phyloP scores from a whole-genome alignment of 2,888 invertebrate genomes.

The Caenorhabditis japonica region DNA sequence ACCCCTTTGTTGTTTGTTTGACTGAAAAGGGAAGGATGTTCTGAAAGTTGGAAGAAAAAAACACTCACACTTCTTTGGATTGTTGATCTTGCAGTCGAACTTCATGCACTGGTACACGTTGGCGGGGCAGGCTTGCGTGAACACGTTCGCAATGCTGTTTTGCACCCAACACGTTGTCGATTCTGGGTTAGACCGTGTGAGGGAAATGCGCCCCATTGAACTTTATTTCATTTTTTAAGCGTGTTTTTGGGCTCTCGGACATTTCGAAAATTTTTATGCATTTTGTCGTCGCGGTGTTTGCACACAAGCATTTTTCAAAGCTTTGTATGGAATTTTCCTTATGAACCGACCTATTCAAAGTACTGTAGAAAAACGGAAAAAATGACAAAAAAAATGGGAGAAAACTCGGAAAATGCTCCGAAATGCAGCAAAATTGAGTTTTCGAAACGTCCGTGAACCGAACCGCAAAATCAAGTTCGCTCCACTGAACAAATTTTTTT shows the following conservation, averaged over 20 bases:
- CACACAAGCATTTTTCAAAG: background rate
- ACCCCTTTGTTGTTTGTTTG: constrained; percentile 45
- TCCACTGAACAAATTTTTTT: too few relatives aligned
- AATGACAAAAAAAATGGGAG: too few relatives aligned
- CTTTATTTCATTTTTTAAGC: too few relatives aligned
- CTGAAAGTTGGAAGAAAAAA: too few relatives aligned
- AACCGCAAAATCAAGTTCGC: too few relatives aligned
- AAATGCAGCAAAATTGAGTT: too few relatives aligned
- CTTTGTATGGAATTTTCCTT: background rate
- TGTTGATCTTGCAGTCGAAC: constrained; percentile 40
- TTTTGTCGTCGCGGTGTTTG: too few relatives aligned
- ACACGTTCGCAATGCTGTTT: constrained; percentile 43
- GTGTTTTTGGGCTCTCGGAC: too few relatives aligned
- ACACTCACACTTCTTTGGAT: constrained; percentile 42
- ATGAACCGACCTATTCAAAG: background rate
- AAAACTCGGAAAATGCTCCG: too few relatives aligned
- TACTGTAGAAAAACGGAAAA: too few relatives aligned
- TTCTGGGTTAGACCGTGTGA: constrained; percentile 28
- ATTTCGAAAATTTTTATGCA: too few relatives aligned
- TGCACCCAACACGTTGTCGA: constrained; percentile 43
- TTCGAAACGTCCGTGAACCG: too few relatives aligned
- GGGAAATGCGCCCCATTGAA: background rate
- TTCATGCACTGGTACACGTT: constrained; percentile 46
- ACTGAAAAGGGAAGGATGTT: constrained; percentile 22
- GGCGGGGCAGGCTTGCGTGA: constrained; percentile 38